phyloP scores from a whole-genome alignment of 2,113 vertebrate species.

The Platichthys stellatus region DNA sequence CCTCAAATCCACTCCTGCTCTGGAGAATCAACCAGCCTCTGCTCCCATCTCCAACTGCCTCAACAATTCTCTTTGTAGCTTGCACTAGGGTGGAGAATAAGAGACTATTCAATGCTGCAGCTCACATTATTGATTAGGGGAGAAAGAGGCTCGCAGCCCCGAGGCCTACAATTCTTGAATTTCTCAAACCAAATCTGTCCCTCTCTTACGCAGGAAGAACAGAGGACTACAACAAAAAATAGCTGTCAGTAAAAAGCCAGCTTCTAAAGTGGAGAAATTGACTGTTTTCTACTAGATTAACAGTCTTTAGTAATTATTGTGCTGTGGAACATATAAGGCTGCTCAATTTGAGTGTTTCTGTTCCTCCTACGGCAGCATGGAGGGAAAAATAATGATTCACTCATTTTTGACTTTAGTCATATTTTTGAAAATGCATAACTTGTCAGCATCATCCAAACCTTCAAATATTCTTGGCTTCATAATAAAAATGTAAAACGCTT shows the following conservation, averaged over 20 bases:
- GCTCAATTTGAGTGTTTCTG: background rate
- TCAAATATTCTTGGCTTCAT: background rate
- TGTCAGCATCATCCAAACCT: background rate
- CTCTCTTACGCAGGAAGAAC: background rate
- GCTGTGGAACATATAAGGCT: too few species aligned
- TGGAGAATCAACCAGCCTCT: conserved; percentile 27
- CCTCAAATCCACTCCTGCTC: conserved; percentile 22
- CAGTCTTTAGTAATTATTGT: too few species aligned
- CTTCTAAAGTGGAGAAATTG: background rate
- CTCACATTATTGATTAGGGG: conserved; percentile 35
- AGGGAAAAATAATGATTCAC: background rate
- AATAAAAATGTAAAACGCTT: background rate
- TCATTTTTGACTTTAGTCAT: too few species aligned
- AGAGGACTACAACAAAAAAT: background rate
- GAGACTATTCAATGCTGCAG: conserved; percentile 24
- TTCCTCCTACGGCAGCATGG: background rate
- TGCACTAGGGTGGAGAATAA: conserved; percentile 21
- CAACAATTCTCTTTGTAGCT: conserved; percentile 61
- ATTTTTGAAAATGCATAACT: background rate
- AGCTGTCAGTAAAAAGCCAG: background rate
- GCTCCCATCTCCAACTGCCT: conserved; percentile 32
- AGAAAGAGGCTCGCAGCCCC: conserved; percentile 22
- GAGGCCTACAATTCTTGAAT: conserved; percentile 10
- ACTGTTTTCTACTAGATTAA: background rate
- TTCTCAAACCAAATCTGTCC: conserved; percentile 1